Base-by-base conservation (phyloP, 64 coral and sea anemone genomes). In the Dendrophyllia cribrosa region DNA sequence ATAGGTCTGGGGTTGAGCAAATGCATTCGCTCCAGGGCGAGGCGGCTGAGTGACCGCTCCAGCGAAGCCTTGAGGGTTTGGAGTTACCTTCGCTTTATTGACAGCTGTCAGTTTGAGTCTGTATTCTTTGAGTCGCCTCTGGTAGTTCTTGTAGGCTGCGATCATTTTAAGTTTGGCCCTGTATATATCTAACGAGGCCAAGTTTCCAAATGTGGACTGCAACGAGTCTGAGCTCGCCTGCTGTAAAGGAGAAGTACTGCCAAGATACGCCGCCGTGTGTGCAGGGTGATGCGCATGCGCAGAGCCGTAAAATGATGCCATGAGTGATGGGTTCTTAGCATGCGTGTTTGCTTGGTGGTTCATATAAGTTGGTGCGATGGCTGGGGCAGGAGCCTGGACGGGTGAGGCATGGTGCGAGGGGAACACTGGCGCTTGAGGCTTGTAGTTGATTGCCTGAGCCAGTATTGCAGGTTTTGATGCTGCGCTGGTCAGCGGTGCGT, bases 111-210 rank as follows among this genome's bases (percentile, higher is more conserved):
- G 59, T 49, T 93, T 93, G 4, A 52, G 14, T 78, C 85, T 93
- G 72, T 93, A 93, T 24, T 93, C 91, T 59, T 93, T 87, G 0
- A 97, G 79, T 68, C 95, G 60, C 13, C 86, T 86, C 75, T 97
- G 95, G 82, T 93, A 97, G 64, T 97, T 97, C 51, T 97, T 97
- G 43, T 97, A 97, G 12, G 95, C 95, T n/a, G 95, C 95, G 22
- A 97, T 75, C 95, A 97, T 97, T 88, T 97, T 94, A 5, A 97
- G 83, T 47, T 97, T 97, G 7, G 95, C 65, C 69, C 93, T 84
- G 34, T 89, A 94, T 20, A 97, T 85, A 20, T 93, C 92, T 9
- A 97, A 73, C 4, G 95, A 92, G 0, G 90, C 73, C 72, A 97
- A n/a, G 23, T 86, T 97, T 0, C 95, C 95, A 94, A 97, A 97